Base-by-base conservation (phyloP, 2,888 invertebrate species). In the Sarcophaga subvicina region DNA sequence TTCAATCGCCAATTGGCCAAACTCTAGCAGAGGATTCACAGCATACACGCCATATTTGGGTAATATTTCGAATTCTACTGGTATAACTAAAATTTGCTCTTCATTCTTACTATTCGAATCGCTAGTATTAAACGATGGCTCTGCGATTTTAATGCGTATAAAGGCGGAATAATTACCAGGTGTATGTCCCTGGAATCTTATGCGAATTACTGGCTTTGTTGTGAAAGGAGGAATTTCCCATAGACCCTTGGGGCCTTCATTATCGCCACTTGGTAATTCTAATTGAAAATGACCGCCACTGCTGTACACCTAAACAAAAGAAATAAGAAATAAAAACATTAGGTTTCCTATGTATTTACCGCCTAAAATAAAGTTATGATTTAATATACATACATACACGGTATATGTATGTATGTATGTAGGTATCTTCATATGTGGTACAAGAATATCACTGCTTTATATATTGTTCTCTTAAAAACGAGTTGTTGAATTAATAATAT, bases 151-250 rank as follows among this genome's bases (percentile, higher is more conserved):
- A 12, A 94, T 93, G 59, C 96, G 96, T 91, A 98, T 96, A 91
- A 97, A 98, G 59, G 97, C 96, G 82, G 97, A 97, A 93, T 97
- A 96, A 93, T 98, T 98, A 91, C 96, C 96, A 91, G 96, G 96
- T 89, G 95, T 94, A 89, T 95, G 95, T 66, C 96, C 97, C 91
- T 96, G 95, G 93, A 98, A 97, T 90, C 96, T 96, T 88, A 98
- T 96, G 89, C 96, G 95, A 94, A 98, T 98, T 85, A 99, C 96
- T 88, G 98, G 96, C 93, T 97, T 98, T 67, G 97, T 95, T 92
- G 97, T 95, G 93, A 96, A 97, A 81, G 99, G 98, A 90, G 97
- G 97, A 92, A 99, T 97, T 93, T 97, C 96, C 99, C 99, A 98
- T 90, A 98, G 94, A 90, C 96, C 96, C 91, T 96, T 96, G 75